Evolutionary conservation across 2,797 vertebrate species (phyloP).

Genomic region (Loriculus beryllinus): DNA sequence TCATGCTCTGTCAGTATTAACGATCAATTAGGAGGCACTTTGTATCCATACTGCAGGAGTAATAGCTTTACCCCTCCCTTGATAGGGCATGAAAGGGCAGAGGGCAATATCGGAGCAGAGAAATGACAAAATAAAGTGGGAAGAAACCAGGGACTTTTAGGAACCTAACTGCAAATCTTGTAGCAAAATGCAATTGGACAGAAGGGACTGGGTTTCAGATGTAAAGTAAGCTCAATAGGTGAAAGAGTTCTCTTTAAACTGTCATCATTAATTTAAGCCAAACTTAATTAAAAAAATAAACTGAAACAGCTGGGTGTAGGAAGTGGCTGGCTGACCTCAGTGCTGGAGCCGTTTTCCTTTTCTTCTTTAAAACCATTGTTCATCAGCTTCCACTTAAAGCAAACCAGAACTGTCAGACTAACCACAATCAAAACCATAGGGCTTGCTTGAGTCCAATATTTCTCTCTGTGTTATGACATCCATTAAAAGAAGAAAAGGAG

Average conservation of each 20-base stretch:
- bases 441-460: constrained; percentile 5
- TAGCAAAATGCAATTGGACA: constrained; percentile 49
- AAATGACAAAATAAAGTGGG: constrained; percentile 33
- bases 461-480: not conserved
- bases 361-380: constrained; percentile 57
- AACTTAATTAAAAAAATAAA: constrained; percentile 69
- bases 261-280: constrained; percentile 66
- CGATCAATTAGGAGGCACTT: constrained; percentile 59
- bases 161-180: constrained; percentile 38
- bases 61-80: constrained; percentile 26
- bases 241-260: constrained; percentile 65
- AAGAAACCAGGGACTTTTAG: constrained; percentile 16
- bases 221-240: constrained; percentile 60
- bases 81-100: constrained; percentile 43
- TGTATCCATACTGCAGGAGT: constrained; percentile 2
- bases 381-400: constrained; percentile 57
- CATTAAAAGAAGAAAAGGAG: not conserved
- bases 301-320: constrained; percentile 65
- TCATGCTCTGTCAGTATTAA: constrained; percentile 46
- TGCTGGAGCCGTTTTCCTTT: constrained; percentile 38
- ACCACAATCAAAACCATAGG: constrained; percentile 60
- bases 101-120: constrained; percentile 30
- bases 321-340: constrained; percentile 61
- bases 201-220: constrained; percentile 48
- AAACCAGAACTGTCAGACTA: constrained; percentile 40